Conservation (phyloP, 2,888 invertebrate species). For the Nebria salina region DNA sequence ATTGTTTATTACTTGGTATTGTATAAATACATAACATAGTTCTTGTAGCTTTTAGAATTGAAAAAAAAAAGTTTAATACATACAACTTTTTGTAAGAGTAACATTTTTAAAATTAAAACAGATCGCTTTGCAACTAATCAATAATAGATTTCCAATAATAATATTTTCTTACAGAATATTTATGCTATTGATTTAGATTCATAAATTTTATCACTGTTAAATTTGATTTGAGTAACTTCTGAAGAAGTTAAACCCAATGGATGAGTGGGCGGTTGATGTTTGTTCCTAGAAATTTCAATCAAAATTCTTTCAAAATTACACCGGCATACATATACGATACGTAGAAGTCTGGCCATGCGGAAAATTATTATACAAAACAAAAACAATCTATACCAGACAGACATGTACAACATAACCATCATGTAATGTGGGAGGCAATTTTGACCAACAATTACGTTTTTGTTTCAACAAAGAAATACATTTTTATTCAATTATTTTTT, state of each 20-base stretch:
- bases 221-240: background rate
- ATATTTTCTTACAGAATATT: background rate
- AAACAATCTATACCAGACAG: constrained; percentile 1
- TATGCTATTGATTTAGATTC: background rate
- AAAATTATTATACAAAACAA: constrained; percentile 23
- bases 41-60: background rate
- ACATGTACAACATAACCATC: background rate
- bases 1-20: background rate
- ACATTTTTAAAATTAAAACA: too few relatives aligned
- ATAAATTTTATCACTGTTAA: too few relatives aligned
- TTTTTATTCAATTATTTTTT: background rate
- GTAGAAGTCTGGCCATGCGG: constrained; percentile 19
- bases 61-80: too few relatives aligned
- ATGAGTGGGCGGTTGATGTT: constrained; percentile 17
- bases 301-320: constrained; percentile 26
- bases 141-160: too few relatives aligned
- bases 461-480: background rate
- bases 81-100: too few relatives aligned
- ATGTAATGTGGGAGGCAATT: constrained; percentile 10
- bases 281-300: constrained; percentile 25
- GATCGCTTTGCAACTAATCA: too few relatives aligned
- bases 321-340: constrained; percentile 2
- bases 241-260: background rate
- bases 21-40: background rate
- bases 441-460: background rate